A percentile compares a stretch with the other conserved stretches of the same genome.
Evolutionary conservation across 37 sponge, comb jelly and placozoan genomes (phyloP).

Genomic region (Agelas oroides): DNA sequence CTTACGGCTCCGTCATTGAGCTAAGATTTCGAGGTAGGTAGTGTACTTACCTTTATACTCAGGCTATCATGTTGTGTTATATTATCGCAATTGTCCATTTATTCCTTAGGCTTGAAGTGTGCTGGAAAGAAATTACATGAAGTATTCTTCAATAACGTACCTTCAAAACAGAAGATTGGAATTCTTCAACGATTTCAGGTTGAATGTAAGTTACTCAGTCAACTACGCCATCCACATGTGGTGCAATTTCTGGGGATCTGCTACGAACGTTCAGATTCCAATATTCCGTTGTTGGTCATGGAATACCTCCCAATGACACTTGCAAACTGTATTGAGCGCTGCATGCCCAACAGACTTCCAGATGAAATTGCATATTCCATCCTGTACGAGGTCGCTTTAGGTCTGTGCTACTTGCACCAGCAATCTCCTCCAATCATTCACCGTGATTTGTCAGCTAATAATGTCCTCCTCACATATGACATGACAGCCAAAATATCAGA

Average conservation of each 20-base stretch:
- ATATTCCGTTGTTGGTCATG: neutral
- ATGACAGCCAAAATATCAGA: slow-evolving; percentile 46
- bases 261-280: neutral
- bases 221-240: slow-evolving; percentile 14
- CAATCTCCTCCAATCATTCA: slow-evolving; percentile 30
- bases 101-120: slow-evolving; percentile 2
- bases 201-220: slow-evolving; percentile 13
- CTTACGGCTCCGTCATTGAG: too few species aligned
- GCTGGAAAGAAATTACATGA: slow-evolving; percentile 21
- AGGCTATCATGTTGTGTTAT: too few species aligned
- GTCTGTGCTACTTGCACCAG: slow-evolving; percentile 30
- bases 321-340: slow-evolving; percentile 5
- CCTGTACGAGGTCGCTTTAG: slow-evolving; percentile 33
- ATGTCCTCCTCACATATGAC: slow-evolving; percentile 13
- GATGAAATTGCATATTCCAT: slow-evolving; percentile 5
- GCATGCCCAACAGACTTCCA: neutral
- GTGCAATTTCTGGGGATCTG: slow-evolving; percentile 26
- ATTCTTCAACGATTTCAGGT: neutral
- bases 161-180: neutral
- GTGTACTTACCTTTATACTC: too few species aligned
- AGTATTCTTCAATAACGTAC: neutral
- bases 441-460: slow-evolving; percentile 35
- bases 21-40: too few species aligned
- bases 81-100: too few species aligned
- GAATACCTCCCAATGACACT: slow-evolving; percentile 9